Evolutionary conservation across 2,113 vertebrate genomes (phyloP), one percentile per base, ranked within the genome.

Genomic region (Smithornis capensis): DNA sequence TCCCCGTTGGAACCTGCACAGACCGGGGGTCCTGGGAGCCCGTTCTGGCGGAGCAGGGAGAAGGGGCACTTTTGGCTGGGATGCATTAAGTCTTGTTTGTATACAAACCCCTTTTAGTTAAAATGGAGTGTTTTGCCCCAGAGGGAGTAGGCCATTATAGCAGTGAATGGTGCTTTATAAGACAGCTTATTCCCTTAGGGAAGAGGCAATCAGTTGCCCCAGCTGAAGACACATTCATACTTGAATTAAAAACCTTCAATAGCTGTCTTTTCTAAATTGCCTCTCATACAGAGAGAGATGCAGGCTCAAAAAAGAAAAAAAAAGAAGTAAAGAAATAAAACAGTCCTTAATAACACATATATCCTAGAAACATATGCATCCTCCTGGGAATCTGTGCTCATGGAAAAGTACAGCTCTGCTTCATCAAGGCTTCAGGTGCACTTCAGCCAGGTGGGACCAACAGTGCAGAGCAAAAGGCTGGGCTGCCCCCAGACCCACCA

Each of bases 171-270:
- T 83, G 76, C 94, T 96, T 92, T 94, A 16, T 31, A 71, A 92
- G 28, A 64, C 73, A 83, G 88, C 25, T 92, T 82, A 31, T 81
- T 95, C 83, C 88, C 88, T 64, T 45, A 35, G 86, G 94, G 65
- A 81, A 87, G 86, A 90, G 85, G 64, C 69, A 95, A 81, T 90
- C 80, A 40, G 73, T 80, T 92, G 85, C 80, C 90, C 76, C 73
- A 92, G 68, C 63, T 88, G 85, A 94, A 94, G 81, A 84, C 70
- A 83, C 64, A 67, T 71, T 92, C 94, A 67, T 86, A 70, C 86
- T 90, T 69, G 85, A 93, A 95, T 94, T 92, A 88, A 92, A 96
- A 95, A 74, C 56, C 71, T 90, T 83, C 79, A 90, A 45, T 57
- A 77, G 90, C 45, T 62, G 23, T 49, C 79, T 88, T 64, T 79